These are phyloP conservation scores for Venustoraphidia nigricollis DNA, from an alignment of 2,888 invertebrate species.

Conservation along the genomic window DNA sequence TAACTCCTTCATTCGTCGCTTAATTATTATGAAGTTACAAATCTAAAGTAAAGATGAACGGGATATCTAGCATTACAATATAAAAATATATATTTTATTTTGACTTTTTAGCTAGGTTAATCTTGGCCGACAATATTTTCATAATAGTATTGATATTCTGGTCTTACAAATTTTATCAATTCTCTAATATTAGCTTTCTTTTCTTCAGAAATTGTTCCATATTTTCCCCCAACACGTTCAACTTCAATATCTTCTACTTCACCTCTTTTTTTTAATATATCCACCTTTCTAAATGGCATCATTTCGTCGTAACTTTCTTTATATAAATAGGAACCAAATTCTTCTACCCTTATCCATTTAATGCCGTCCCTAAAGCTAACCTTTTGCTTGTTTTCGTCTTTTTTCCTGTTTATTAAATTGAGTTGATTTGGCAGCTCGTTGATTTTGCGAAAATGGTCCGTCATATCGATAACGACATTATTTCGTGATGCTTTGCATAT, in stretches of 20 bases:
- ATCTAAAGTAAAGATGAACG: too few species aligned
- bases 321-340: conserved; percentile 4
- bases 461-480: conserved; percentile 14
- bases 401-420: conserved; percentile 10
- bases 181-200: conserved; percentile 2
- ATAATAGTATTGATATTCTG: background rate
- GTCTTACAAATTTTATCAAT: conserved; percentile 4
- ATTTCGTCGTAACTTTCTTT: conserved; percentile 2
- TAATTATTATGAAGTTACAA: too few species aligned
- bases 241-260: conserved; percentile 1
- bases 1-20: too few species aligned
- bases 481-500: conserved; percentile 12
- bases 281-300: conserved; percentile 1
- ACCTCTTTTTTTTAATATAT: too few species aligned
- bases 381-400: conserved; percentile 10
- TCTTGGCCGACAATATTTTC: too few species aligned
- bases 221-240: conserved; percentile 2
- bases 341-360: conserved; percentile 6
- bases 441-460: conserved; percentile 11
- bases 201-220: conserved; percentile 6
- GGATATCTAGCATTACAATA: too few species aligned
- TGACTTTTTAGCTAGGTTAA: too few species aligned
- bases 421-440: conserved; percentile 9
- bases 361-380: conserved; percentile 13
- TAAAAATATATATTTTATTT: too few species aligned